Evolutionary conservation across 1,140 invertebrate genomes (phyloP), one percentile per base, ranked within the genome.

Genomic region (Subanguina moxae): DNA sequence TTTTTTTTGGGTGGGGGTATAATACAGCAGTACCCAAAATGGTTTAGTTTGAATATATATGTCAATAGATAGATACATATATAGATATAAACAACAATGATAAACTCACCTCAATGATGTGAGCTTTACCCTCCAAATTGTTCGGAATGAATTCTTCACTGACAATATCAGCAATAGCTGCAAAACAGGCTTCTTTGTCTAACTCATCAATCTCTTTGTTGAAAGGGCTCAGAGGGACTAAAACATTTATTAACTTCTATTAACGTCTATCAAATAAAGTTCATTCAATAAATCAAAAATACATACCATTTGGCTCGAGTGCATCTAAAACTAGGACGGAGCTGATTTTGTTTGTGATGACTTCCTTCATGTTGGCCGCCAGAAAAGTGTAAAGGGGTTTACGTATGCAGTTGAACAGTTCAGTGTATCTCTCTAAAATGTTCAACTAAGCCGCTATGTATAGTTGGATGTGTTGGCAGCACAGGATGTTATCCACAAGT

Each of bases 101-200:
- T n/a, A n/a, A n/a, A n/a, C n/a, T n/a, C n/a, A n/a, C n/a, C n/a
- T n/a, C n/a, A 0, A 76, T 64, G 46, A 76, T 78, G 52, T 76
- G 74, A 1, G 72, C 32, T 15, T 52, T 30, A 19, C 65, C 66
- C 9, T 74, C 69, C 13, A 72, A 30, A 17, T 61, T 63, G 46
- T 78, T 46, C 19, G 74, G 74, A n/a, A 77, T 52, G 46, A 78
- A 77, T 27, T 76, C 74, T 7, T 78, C 76, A 9, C 48, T 43
- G n/a, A 65, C 70, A 19, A 76, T 64, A 30, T 76, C 42, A 13
- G 74, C 76, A 75, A 76, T 76, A 5, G 74, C 72, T 27, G 68
- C 25, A 38, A 76, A 78, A 57, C 74, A 76, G n/a, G 62, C 71
- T 7, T 75, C 48, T 45, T 61, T 32, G 28, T 78, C 43, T 15